Evolutionary conservation across 2,113 vertebrate species (phyloP), one percentile per base, ranked within the genome.

Genomic region (Terrapene triunguis): DNA sequence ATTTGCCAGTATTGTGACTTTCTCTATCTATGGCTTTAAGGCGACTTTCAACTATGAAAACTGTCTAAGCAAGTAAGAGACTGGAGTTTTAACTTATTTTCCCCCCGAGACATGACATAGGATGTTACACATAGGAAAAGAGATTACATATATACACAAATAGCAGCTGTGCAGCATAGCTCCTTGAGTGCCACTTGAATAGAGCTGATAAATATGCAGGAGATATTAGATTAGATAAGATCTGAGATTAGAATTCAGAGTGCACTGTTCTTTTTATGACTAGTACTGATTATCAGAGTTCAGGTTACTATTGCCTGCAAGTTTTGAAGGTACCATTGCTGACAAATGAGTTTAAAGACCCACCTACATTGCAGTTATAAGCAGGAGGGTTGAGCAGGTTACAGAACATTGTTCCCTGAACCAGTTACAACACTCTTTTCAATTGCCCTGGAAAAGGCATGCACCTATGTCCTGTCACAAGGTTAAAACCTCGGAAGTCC

Each of bases 11-110:
- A 94, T 99, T 0, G 99, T 99, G 25, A 99, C 99, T 10, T 99
- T 99, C 96, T 97, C 99, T 96, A 99, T 99, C 97, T 99, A 99
- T 0, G 99, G 99, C 79, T 99, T 99, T 97, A 99, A 99, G 95
- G 99, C 99, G 0, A 99, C 99, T 0, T 97, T 99, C 91, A 99
- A 99, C 98, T 99, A 99, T 0, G 99, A 99, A 94, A 99, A 84
- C 96, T 99, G 99, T 50, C 62, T 99, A 27, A 98, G 98, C 85
- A 99, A 98, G 99, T 99, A 95, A 98, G 98, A 82, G 87, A 47
- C 44, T 47, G 0, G 0, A 4, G 10, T 2, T 29, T 84, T 17
- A 21, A 0, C 81, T 42, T 5, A 1, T 22, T 81, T 85, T n/a
- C 53, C 0, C 84, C 0, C 0, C 32, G 17, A 10, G n/a, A 72